Base-by-base conservation (phyloP, 2,888 invertebrate genomes). In the Geophilus truncorum region DNA sequence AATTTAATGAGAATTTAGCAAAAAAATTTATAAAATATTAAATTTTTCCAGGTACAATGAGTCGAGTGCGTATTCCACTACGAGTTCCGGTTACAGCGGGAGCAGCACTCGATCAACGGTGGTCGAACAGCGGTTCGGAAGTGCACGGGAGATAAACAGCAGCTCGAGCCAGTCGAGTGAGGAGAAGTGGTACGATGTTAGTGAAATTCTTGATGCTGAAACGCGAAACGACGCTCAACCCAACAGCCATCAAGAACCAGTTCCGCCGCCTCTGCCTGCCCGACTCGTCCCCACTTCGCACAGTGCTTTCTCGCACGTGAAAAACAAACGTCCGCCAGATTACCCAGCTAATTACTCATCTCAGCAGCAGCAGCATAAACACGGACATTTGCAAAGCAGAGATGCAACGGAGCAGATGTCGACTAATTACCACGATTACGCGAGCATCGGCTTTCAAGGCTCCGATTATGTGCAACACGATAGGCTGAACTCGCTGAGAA, bases 1-100 rank as follows among this genome's bases (percentile, higher is more conserved):
- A 75, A 32, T 30, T 70, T 70, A 15, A 5, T 75, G 25, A 57
- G 0, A 36, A 18, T 21, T 28, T 5, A 18, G 10, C 0, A 32
- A 10, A 30, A 21, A 76, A 21, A 25, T 25, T 25, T 4, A 76
- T 21, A 28, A 32, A 1, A 25, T 25, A 15, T 78, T 34, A 81
- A 81, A 81, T 82, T 82, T 81, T 82, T 82, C 45, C 80, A 86
- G 87, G 82, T 92, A 92, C 87, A 70, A 25, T 5, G 93, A 93
- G 85, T 89, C 93, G 82, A 92, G 92, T 77, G 94, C 94, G 79
- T 90, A 93, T 85, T 92, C 94, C 82, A 92, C 92, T 85, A 93
- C 93, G 86, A 93, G 93, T 88, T 93, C 93, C 45, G 94, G 94
- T 3, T 94, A 94, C 86, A 94, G 94, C 81, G 94, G 94, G 7